These are phyloP conservation scores for Eucriotettix oculatus DNA, from an alignment of 2,888 invertebrate genomes.

Conservation along the genomic window DNA sequence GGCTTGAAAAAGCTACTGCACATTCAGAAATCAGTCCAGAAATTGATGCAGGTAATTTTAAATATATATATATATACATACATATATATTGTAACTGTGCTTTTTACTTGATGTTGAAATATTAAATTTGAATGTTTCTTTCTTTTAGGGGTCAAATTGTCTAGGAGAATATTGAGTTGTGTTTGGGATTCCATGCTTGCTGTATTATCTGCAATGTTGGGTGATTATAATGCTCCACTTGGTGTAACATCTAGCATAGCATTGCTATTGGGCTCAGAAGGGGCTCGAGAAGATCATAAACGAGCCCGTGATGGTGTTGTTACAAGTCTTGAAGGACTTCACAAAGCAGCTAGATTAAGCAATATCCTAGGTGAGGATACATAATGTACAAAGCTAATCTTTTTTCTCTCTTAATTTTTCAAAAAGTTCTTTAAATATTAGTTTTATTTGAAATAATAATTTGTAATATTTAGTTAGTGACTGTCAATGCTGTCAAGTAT, in stretches of 20 bases:
- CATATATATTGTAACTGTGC: not conserved
- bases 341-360: slow-evolving; percentile 69
- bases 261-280: slow-evolving; percentile 26
- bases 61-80: too few relatives aligned
- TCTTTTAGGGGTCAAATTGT: slow-evolving; percentile 23
- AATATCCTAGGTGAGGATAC: slow-evolving; percentile 49
- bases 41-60: slow-evolving; percentile 52
- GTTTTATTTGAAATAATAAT: too few relatives aligned
- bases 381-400: too few relatives aligned
- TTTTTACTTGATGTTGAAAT: not conserved
- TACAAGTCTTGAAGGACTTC: slow-evolving; percentile 50
- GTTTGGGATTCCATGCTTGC: slow-evolving; percentile 87
- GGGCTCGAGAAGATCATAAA: slow-evolving; percentile 27
- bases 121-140: slow-evolving; percentile 1
- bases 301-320: slow-evolving; percentile 63
- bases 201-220: slow-evolving; percentile 64
- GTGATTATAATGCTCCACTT: slow-evolving; percentile 26
- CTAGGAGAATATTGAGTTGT: slow-evolving; percentile 58
- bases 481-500: too few relatives aligned
- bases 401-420: too few relatives aligned
- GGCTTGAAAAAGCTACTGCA: slow-evolving; percentile 59
- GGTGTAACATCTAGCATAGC: slow-evolving; percentile 27
- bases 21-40: slow-evolving; percentile 50
- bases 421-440: too few relatives aligned
- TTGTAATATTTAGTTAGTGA: too few relatives aligned